phyloP scores from a whole-genome alignment of 2,113 vertebrate genomes.

The Orycteropus afer region DNA sequence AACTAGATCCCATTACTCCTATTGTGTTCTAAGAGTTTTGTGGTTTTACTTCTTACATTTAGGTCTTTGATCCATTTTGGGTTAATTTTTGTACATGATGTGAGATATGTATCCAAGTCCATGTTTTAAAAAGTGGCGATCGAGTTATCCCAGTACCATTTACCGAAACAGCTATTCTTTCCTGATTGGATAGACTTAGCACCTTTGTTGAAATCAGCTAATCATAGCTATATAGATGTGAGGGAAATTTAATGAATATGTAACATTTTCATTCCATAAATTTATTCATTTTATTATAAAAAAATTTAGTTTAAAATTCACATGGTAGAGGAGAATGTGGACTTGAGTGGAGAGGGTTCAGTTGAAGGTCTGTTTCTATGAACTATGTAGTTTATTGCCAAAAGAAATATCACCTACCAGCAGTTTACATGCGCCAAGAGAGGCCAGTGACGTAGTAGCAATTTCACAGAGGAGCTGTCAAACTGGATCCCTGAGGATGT shows the following conservation, averaged over 20 bases:
- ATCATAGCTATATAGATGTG: not conserved
- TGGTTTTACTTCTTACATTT: not conserved
- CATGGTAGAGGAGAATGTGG: constrained; percentile 14
- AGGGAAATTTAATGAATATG: not conserved
- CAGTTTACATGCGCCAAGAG: constrained; percentile 4
- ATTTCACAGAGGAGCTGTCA: constrained; percentile 60
- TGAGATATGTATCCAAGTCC: too few relatives aligned
- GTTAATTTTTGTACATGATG: too few relatives aligned
- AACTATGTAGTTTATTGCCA: constrained; percentile 64
- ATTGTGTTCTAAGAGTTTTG: not conserved
- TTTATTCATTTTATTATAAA: constrained; percentile 14
- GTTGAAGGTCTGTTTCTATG: constrained; percentile 50
- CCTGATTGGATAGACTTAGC: not conserved
- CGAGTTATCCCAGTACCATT: not conserved
- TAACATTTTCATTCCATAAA: constrained; percentile 22
- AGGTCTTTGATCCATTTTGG: too few relatives aligned
- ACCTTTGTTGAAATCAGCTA: not conserved
- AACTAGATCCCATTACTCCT: not conserved
- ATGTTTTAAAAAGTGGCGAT: not conserved
- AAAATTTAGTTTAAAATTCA: constrained; percentile 21
- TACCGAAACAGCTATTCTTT: not conserved
- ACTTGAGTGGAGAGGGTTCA: constrained; percentile 58
- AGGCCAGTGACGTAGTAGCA: constrained; percentile 48
- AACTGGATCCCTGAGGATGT: constrained; percentile 52
- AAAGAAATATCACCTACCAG: constrained; percentile 63